Evolutionary conservation across 2,888 invertebrate genomes (phyloP).

Genomic region (Pedicia rivosa): DNA sequence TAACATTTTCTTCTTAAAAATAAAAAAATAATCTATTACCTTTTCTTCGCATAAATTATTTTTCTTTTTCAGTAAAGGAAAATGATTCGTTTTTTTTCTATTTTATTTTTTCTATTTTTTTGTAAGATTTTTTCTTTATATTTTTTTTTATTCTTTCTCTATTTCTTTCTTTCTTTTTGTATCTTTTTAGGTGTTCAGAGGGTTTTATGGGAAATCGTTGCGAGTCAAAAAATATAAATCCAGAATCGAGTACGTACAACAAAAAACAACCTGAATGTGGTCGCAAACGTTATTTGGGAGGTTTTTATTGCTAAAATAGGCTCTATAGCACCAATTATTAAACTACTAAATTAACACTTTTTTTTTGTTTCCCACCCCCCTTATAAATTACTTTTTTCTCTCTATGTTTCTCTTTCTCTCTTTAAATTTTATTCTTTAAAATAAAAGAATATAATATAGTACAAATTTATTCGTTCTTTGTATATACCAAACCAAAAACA

Average conservation of each 20-base stretch:
- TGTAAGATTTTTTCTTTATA: too few species aligned
- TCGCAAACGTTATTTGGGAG: conserved; percentile 26
- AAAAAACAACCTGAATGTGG: conserved; percentile 27
- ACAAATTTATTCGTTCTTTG: neutral
- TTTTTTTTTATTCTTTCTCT: too few species aligned
- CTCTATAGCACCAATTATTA: conserved; percentile 23
- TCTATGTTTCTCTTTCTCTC: neutral
- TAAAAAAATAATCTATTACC: too few species aligned
- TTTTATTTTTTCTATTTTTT: too few species aligned
- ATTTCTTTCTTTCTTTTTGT: too few species aligned
- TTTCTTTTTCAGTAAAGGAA: too few species aligned
- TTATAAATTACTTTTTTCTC: neutral
- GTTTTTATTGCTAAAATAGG: conserved; percentile 33
- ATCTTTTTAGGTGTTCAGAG: conserved; percentile 24
- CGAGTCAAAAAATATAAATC: conserved; percentile 24
- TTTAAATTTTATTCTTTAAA: neutral
- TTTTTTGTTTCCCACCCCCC: neutral
- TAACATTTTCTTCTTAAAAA: too few species aligned
- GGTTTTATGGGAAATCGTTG: conserved; percentile 28
- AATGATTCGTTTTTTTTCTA: too few species aligned
- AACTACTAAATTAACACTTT: neutral
- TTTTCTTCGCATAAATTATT: too few species aligned
- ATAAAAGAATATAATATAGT: neutral
- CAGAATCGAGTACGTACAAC: conserved; percentile 31
- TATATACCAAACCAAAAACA: too few species aligned